Conservation (phyloP, 2,797 vertebrate species). For the Mycteria americana region DNA sequence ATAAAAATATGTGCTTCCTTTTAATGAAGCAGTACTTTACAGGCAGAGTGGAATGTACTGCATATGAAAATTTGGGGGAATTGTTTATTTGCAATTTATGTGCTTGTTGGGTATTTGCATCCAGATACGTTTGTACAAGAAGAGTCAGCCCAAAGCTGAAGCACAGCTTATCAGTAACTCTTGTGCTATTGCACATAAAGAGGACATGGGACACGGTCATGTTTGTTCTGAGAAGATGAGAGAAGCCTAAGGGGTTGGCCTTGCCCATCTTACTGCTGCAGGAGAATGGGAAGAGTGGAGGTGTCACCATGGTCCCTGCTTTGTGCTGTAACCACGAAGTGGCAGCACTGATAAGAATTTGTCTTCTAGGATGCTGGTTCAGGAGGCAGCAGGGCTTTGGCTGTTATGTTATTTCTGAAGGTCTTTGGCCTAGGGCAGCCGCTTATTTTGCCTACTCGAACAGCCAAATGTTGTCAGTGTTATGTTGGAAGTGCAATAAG, state of each 20-base stretch:
- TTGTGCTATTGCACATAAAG: not conserved
- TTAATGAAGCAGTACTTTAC: not conserved
- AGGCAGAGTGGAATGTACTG: not conserved
- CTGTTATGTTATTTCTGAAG: not conserved
- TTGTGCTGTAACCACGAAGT: rapidly evolving
- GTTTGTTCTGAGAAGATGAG: not conserved
- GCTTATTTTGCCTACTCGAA: not conserved
- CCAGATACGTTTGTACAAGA: rapidly evolving
- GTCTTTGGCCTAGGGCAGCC: not conserved
- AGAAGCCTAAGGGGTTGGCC: not conserved
- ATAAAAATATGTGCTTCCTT: not conserved
- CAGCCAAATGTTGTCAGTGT: not conserved
- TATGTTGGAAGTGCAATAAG: rapidly evolving
- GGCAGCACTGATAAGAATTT: not conserved
- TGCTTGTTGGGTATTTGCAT: not conserved
- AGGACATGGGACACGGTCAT: no score
- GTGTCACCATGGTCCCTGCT: rapidly evolving
- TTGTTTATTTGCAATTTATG: not conserved
- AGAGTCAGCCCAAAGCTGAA: not conserved
- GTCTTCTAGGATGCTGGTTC: not conserved
- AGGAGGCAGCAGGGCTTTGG: not conserved
- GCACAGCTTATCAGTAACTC: not conserved
- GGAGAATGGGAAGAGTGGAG: not conserved
- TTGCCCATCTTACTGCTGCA: not conserved
- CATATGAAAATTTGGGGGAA: not conserved